Evolutionary conservation across 2,888 invertebrate genomes (phyloP).

Genomic region (Apamea epomidion): DNA sequence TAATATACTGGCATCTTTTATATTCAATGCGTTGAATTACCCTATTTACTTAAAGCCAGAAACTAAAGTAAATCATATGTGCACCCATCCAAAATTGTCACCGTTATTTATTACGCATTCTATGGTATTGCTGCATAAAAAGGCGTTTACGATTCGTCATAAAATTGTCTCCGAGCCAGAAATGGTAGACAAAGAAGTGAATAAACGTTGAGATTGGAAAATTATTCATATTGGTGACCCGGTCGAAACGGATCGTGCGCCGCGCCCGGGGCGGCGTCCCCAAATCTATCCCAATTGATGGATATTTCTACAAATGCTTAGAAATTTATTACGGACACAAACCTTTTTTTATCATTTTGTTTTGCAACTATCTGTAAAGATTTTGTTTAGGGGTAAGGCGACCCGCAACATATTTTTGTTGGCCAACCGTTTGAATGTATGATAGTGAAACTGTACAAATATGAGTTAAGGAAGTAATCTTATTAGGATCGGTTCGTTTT

Average conservation of each 20-base stretch:
- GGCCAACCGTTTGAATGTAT: conserved; percentile 37
- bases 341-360: conserved; percentile 71
- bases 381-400: conserved; percentile 51
- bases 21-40: background rate
- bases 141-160: conserved; percentile 78
- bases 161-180: conserved; percentile 79
- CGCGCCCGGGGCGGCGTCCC: conserved; percentile 58
- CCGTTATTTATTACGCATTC: conserved; percentile 57
- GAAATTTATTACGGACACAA: conserved; percentile 73
- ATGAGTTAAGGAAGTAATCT: conserved; percentile 59
- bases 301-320: conserved; percentile 73
- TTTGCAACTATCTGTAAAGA: conserved; percentile 66
- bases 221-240: conserved; percentile 86
- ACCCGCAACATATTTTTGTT: conserved; percentile 49
- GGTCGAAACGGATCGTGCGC: conserved; percentile 64
- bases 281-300: conserved; percentile 65
- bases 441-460: conserved; percentile 53
- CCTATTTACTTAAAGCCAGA: background rate
- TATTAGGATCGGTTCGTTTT: conserved; percentile 54
- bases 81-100: conserved; percentile 40
- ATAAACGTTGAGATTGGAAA: conserved; percentile 83
- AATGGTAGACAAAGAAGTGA: conserved; percentile 79
- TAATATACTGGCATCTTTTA: background rate
- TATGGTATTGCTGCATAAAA: conserved; percentile 68
- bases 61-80: conserved; percentile 36